phyloP scores from a whole-genome alignment of 2,113 vertebrate species.

The Agapornis roseicollis region DNA sequence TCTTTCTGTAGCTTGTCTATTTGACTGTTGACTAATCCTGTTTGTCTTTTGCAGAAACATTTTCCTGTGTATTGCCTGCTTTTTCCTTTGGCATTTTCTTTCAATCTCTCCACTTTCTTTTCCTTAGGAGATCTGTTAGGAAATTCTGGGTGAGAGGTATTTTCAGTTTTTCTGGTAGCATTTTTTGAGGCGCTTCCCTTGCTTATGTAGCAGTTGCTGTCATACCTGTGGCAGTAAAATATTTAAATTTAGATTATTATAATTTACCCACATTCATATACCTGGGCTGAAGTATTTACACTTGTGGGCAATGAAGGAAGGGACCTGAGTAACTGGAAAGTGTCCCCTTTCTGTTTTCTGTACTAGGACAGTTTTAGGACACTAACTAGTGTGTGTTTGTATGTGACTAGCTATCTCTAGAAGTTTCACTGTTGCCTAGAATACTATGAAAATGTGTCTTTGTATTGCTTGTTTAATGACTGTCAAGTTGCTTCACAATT shows the following conservation, averaged over 20 bases:
- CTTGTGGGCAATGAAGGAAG: background rate
- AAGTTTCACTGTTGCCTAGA: background rate
- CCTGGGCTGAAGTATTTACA: background rate
- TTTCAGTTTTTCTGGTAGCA: background rate
- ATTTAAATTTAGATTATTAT: background rate
- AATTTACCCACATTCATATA: background rate
- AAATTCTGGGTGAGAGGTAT: background rate
- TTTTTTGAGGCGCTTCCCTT: background rate
- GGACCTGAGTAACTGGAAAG: background rate
- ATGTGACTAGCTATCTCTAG: background rate
- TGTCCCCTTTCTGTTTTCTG: background rate
- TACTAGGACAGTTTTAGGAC: background rate
- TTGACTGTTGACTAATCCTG: background rate
- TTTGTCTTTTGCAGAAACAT: background rate
- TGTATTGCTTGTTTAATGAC: background rate
- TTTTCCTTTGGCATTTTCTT: background rate
- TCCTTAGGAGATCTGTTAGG: background rate
- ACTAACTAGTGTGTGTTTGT: background rate
- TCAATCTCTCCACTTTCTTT: background rate
- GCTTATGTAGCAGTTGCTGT: background rate
- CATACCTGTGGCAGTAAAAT: background rate
- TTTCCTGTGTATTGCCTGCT: background rate
- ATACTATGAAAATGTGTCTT: background rate
- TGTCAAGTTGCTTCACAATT: background rate
- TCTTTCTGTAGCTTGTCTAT: background rate